A percentile compares a stretch with the other conserved stretches of the same genome.
phyloP scores from a whole-genome alignment of 2,888 invertebrate genomes.

The Lasioglossum marginatum region DNA sequence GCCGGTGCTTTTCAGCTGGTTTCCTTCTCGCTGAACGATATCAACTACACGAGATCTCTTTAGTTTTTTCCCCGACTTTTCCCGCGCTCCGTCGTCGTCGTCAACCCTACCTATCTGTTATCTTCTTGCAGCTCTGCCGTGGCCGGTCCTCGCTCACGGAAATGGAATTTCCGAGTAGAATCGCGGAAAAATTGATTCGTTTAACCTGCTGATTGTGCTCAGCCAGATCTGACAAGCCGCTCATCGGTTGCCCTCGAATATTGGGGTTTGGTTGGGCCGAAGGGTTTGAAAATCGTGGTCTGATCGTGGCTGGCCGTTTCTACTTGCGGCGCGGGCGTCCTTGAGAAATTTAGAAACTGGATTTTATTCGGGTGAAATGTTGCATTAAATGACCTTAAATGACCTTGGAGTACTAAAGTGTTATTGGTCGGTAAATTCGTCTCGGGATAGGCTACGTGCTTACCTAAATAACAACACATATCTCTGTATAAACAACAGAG shows the following conservation, averaged over 20 bases:
- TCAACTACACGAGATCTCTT: conserved; percentile 61
- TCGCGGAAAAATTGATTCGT: conserved; percentile 82
- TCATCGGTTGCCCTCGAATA: conserved; percentile 35
- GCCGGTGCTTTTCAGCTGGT: conserved; percentile 49
- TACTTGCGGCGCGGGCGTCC: neutral
- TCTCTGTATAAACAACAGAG: no score
- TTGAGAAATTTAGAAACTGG: neutral
- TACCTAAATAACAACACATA: no score
- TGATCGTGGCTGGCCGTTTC: neutral
- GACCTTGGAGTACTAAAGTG: neutral
- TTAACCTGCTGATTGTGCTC: conserved; percentile 79
- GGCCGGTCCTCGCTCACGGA: conserved; percentile 68
- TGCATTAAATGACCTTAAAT: neutral
- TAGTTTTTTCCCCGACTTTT: conserved; percentile 41
- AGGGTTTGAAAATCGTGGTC: neutral
- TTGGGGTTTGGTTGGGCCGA: neutral
- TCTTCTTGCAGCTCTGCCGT: conserved; percentile 44
- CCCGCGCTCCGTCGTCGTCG: conserved; percentile 29
- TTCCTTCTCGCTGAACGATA: conserved; percentile 45
- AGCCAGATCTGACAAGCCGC: conserved; percentile 73
- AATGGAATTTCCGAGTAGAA: conserved; percentile 79
- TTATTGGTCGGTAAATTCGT: neutral
- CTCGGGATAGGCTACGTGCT: no score
- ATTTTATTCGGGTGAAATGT: neutral
- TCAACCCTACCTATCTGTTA: conserved; percentile 49